Conservation (phyloP, 2,888 invertebrate genomes). For the Caenorhabditis angaria region DNA sequence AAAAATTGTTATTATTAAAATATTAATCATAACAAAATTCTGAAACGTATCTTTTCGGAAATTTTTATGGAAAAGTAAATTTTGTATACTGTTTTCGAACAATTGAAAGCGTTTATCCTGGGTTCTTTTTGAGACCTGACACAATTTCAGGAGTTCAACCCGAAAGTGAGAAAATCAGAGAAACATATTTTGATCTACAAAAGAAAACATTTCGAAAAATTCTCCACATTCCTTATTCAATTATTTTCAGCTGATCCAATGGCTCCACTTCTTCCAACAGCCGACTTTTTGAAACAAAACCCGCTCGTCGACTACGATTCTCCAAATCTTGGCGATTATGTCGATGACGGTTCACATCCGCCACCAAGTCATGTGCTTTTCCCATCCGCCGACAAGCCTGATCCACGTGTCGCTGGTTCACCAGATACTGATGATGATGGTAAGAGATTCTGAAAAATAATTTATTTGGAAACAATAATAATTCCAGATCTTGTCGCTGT, state of each 20-base stretch:
- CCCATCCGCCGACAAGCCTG: conserved; percentile 51
- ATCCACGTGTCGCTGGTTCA: conserved; percentile 48
- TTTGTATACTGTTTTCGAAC: no score
- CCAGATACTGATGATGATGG: conserved; percentile 46
- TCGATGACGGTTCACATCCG: conserved; percentile 46
- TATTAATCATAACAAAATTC: no score
- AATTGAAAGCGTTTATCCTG: no score
- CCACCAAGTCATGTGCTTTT: conserved; percentile 48
- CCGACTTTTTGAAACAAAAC: conserved; percentile 61
- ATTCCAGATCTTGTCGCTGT: conserved; percentile 60
- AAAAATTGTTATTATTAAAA: no score
- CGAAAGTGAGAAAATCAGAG: no score
- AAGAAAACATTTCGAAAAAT: no score
- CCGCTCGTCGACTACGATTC: conserved; percentile 64
- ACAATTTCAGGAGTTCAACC: no score
- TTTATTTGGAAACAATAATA: neutral
- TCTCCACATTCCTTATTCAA: no score
- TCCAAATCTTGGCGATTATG: conserved; percentile 49
- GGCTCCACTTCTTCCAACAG: conserved; percentile 55
- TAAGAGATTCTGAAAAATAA: neutral
- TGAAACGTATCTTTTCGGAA: no score
- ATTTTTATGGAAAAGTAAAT: no score
- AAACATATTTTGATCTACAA: no score
- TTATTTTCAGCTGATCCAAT: conserved; percentile 57
- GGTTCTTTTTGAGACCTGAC: no score